phyloP scores from a whole-genome alignment of 2,888 invertebrate species.

The Sympetrum striolatum region DNA sequence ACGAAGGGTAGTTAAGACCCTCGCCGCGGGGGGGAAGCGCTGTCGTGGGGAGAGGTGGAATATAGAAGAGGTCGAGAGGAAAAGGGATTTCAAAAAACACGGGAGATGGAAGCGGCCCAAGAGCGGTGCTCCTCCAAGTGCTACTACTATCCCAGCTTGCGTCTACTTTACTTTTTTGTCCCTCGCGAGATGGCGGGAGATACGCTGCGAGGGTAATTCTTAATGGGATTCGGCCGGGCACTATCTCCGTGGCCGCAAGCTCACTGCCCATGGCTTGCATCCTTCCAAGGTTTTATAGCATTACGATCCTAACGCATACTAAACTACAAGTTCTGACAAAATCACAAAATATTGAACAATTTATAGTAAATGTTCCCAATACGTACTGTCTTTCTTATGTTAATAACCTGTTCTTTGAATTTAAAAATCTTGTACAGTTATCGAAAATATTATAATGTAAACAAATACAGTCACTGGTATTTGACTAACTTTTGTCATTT shows the following conservation, averaged over 20 bases:
- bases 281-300: neutral
- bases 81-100: neutral
- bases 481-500: too few species aligned
- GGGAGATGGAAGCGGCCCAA: neutral
- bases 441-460: too few species aligned
- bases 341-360: too few species aligned
- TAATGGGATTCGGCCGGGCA: neutral
- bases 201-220: neutral
- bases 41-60: neutral
- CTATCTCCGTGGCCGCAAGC: neutral
- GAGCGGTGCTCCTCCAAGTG: neutral
- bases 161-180: constrained; percentile 1
- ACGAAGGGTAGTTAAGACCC: neutral
- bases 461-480: too few species aligned
- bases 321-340: too few species aligned
- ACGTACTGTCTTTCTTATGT: too few species aligned
- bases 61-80: neutral
- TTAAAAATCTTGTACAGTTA: too few species aligned
- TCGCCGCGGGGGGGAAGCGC: neutral
- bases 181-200: neutral
- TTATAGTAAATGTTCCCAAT: too few species aligned
- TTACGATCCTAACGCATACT: neutral
- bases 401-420: too few species aligned
- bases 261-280: neutral
- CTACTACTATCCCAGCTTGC: neutral